These are phyloP conservation scores for Chydorus sphaericus DNA, from an alignment of 2,888 invertebrate genomes.

Conservation along the genomic window DNA sequence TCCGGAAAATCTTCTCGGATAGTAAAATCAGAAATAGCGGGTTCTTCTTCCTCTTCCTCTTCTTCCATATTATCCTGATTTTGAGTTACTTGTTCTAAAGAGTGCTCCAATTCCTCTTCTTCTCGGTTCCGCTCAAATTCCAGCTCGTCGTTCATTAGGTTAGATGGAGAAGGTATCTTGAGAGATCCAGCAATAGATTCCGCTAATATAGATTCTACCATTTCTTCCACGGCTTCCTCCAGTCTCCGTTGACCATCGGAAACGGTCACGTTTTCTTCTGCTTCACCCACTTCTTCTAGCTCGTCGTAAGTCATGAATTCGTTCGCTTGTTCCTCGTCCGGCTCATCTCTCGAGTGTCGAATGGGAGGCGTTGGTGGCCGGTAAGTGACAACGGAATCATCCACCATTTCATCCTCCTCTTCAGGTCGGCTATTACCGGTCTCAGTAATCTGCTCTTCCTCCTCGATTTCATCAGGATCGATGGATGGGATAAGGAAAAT, in stretches of 20 bases:
- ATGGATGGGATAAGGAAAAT: neutral
- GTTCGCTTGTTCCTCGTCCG: neutral
- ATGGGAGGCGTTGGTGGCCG: constrained; percentile 13
- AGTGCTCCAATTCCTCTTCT: constrained; percentile 7
- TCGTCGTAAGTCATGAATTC: constrained; percentile 13
- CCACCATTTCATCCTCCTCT: neutral
- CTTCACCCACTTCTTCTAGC: constrained; percentile 12
- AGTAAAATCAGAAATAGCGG: neutral
- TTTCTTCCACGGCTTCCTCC: neutral
- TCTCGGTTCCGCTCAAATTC: constrained; percentile 6
- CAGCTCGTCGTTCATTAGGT: neutral
- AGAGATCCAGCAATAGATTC: neutral
- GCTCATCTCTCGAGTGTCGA: constrained; percentile 2
- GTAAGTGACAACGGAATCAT: constrained; percentile 1
- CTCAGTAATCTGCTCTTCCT: neutral
- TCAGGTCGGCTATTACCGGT: too few species aligned
- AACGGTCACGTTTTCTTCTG: too few species aligned
- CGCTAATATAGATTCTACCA: neutral
- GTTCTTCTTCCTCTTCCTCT: neutral
- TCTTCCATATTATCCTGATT: neutral
- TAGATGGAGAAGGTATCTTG: too few species aligned
- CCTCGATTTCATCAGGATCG: neutral
- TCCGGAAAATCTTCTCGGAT: constrained; percentile 6
- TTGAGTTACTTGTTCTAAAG: neutral
- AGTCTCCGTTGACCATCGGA: neutral